Conservation (phyloP, 2,797 vertebrate species). For the Limosa lapponica region DNA sequence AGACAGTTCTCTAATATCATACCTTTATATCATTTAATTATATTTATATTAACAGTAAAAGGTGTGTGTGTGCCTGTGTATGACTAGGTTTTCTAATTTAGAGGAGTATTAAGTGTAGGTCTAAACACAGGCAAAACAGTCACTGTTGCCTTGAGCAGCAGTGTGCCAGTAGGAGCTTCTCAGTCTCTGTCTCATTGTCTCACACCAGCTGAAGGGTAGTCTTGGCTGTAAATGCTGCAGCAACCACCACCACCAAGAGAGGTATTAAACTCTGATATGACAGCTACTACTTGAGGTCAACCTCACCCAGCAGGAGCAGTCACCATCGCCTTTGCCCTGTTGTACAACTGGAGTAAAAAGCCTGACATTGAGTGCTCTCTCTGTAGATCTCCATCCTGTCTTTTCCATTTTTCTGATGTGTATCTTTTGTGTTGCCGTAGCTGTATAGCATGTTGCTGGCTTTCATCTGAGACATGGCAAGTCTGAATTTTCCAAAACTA, state of each 20-base stretch:
- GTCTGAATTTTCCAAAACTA: not conserved
- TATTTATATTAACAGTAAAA: not conserved
- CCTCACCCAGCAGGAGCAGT: not conserved
- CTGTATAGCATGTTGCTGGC: not conserved
- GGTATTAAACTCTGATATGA: not conserved
- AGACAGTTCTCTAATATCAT: not conserved
- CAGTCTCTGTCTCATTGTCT: not conserved
- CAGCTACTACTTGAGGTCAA: not conserved
- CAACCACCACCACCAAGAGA: no score
- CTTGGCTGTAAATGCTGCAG: not conserved
- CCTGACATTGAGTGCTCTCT: rapidly evolving
- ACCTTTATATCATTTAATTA: not conserved
- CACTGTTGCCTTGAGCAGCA: not conserved
- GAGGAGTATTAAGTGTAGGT: not conserved
- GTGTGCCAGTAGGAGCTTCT: not conserved
- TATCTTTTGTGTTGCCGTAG: not conserved
- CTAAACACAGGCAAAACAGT: not conserved
- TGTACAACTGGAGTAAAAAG: not conserved
- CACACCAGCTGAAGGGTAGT: not conserved
- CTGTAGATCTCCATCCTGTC: not conserved
- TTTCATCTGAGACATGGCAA: not conserved
- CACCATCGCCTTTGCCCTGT: not conserved
- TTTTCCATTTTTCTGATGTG: not conserved
- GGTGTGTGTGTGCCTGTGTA: rapidly evolving
- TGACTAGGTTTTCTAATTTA: not conserved